Evolutionary conservation across 2,797 vertebrate species (phyloP).

Genomic region (Megalops cyprinoides): DNA sequence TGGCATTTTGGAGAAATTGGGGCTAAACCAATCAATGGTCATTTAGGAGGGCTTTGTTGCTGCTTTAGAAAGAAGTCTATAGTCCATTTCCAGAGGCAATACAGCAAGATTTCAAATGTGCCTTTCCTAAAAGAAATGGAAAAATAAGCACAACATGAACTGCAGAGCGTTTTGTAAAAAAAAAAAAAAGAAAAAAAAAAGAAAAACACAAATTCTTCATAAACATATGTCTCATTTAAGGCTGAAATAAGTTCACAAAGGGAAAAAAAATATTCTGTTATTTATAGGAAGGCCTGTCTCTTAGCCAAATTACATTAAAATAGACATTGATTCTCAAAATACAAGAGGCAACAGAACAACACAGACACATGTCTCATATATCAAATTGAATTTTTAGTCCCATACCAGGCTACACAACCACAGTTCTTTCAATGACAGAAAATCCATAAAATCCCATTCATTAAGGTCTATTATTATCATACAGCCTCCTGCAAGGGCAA

Average conservation of each 20-base stretch:
- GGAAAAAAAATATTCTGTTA: too few relatives aligned
- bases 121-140: not conserved
- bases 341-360: not conserved
- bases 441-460: not conserved
- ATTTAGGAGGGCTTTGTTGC: not conserved
- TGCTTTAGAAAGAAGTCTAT: not conserved
- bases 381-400: not conserved
- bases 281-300: too few relatives aligned
- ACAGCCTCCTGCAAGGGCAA: not conserved
- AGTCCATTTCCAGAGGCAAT: not conserved
- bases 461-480: not conserved
- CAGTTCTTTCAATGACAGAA: not conserved
- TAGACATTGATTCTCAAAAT: not conserved
- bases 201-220: too few relatives aligned
- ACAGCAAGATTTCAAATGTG: not conserved
- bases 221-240: too few relatives aligned
- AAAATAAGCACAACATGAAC: not conserved
- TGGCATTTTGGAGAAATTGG: not conserved
- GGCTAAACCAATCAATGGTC: not conserved
- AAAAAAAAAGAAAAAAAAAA: too few relatives aligned
- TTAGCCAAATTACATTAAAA: not conserved
- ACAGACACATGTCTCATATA: not conserved
- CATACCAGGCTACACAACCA: not conserved
- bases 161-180: not conserved
- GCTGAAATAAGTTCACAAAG: too few relatives aligned